Base-by-base conservation (phyloP, 37 sponge, comb jelly and placozoan genomes). In the Cliona cf. orientalis region DNA sequence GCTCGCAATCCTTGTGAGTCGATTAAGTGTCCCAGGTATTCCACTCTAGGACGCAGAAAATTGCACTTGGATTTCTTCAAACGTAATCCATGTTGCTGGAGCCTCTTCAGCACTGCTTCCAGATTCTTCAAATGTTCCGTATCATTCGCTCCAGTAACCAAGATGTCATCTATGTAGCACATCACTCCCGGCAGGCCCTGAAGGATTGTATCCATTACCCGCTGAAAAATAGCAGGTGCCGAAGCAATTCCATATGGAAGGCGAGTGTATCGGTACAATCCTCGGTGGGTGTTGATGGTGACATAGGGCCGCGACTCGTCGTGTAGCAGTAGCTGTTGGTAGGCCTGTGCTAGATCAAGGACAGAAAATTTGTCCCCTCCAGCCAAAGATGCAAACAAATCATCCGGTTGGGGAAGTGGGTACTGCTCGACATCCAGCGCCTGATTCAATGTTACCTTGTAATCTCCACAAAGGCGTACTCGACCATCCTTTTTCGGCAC, bases 381-480 rank as follows among this genome's bases (percentile, higher is more conserved):
- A 3, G 46, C 40, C 12, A 86, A 23, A 2, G 66, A 22, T 9
- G 73, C 78, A 60, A 85, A 71, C 55, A 78, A 49, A 44, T 84
- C 85, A 22, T 67, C 77, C 2, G 53, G n/a, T 1, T 43, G 65
- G 5, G 82, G 77, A 0, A 87, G 61, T 22, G 81, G 76, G 42
- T 87, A 87, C 34, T 73, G 41, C 2, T 81, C 81, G 2, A 80
- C 75, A 1, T 41, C 55, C 1, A 75, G 25, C 14, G 75, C 76
- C 17, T 42, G 81, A 40, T 87, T 87, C 25, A 80, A 3, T 9
- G 88, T 75, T 2, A 69, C 60, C 38, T 77, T 78, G 65, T 78
- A 84, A 79, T 86, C 86, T 3, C 86, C 82, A 75, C 77, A 87
- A 23, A 81, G 11, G 28, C 77, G 21, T 46, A n/a, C n/a, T 17